phyloP scores from a whole-genome alignment of 2,888 invertebrate genomes.

The Eupithecia exiguata region DNA sequence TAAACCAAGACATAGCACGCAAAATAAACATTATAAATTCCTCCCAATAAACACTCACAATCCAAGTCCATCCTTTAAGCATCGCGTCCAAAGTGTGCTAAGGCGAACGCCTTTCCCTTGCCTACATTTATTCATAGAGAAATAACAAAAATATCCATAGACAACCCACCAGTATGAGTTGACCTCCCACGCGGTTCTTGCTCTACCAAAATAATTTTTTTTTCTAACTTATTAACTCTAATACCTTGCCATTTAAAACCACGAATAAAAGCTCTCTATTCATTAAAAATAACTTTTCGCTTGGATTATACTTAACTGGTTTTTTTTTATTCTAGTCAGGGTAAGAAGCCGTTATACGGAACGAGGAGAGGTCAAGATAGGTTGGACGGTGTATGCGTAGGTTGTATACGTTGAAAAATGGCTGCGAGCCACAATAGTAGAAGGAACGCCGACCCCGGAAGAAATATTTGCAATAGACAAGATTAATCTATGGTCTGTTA shows the following conservation, averaged over 20 bases:
- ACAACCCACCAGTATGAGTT: slow-evolving; percentile 58
- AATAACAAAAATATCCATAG: slow-evolving; percentile 83
- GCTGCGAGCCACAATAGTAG: slow-evolving; percentile 77
- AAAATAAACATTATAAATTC: slow-evolving; percentile 37
- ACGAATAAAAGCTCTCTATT: neutral
- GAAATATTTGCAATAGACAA: slow-evolving; percentile 74
- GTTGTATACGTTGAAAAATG: slow-evolving; percentile 82
- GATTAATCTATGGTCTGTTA: slow-evolving; percentile 65
- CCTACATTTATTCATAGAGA: slow-evolving; percentile 82
- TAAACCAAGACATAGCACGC: slow-evolving; percentile 9
- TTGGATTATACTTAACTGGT: neutral
- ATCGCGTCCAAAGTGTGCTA: slow-evolving; percentile 76
- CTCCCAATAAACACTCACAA: slow-evolving; percentile 41
- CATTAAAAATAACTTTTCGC: neutral
- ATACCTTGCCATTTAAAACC: neutral
- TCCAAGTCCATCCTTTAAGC: slow-evolving; percentile 46
- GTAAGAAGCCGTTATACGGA: slow-evolving; percentile 31
- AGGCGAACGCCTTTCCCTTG: slow-evolving; percentile 83
- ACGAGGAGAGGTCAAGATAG: slow-evolving; percentile 54
- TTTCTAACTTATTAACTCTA: neutral
- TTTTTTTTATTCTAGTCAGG: slow-evolving; percentile 5
- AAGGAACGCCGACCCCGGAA: slow-evolving; percentile 78
- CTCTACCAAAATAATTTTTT: slow-evolving; percentile 16
- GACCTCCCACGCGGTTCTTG: slow-evolving; percentile 45
- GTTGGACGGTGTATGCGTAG: slow-evolving; percentile 70